Evolutionary conservation across 2,113 vertebrate genomes (phyloP).

Genomic region (Alligator mississippiensis): DNA sequence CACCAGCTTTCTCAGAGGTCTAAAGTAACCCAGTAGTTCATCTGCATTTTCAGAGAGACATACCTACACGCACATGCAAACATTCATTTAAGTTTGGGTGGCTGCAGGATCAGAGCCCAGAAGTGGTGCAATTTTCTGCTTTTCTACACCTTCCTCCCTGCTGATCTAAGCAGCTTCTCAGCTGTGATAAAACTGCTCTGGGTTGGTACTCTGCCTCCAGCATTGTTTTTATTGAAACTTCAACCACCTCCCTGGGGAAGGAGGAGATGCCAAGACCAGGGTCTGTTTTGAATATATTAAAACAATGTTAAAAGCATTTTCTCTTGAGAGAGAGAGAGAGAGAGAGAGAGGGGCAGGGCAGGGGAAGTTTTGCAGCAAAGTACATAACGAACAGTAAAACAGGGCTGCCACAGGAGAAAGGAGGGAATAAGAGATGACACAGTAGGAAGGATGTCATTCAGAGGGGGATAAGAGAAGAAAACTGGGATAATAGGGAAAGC

Average conservation of each 20-base stretch:
- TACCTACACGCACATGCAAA: neutral
- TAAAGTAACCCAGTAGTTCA: neutral
- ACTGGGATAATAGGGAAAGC: neutral
- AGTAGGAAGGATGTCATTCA: neutral
- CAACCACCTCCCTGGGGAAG: neutral
- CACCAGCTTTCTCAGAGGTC: neutral
- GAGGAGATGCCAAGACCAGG: neutral
- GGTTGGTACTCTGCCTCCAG: neutral
- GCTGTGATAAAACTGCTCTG: neutral
- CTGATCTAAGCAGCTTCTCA: conserved; percentile 20
- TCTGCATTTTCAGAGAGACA: neutral
- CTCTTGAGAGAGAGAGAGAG: neutral
- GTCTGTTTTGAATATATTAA: neutral
- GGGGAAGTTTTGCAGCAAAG: neutral
- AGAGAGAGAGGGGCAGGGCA: neutral
- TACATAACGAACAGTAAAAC: neutral
- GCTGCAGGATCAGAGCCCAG: neutral
- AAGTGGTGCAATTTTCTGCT: neutral
- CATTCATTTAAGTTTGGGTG: neutral
- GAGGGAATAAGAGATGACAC: neutral
- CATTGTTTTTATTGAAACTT: conserved; percentile 16
- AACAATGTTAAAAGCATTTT: neutral
- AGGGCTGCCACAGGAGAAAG: neutral
- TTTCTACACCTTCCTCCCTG: neutral
- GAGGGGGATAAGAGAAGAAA: neutral